phyloP scores from a whole-genome alignment of 2,797 vertebrate species.

The Hemibagrus guttatus region DNA sequence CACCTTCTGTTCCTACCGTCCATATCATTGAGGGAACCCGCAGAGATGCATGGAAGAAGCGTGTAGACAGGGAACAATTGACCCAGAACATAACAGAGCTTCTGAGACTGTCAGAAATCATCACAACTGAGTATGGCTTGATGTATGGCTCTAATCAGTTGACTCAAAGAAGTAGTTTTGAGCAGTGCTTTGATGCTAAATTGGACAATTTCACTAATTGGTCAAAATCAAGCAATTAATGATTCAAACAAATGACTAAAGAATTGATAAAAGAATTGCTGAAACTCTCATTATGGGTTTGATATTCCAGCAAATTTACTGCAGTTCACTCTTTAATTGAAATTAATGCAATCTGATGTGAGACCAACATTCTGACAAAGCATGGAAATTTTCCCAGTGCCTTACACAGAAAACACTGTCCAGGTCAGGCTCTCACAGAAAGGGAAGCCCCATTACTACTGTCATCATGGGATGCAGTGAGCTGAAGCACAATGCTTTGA shows the following conservation, averaged over 20 bases:
- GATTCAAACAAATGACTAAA: neutral
- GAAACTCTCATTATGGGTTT: neutral
- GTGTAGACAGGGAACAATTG: conserved; percentile 37
- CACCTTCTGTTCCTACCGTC: conserved; percentile 28
- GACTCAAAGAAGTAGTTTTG: neutral
- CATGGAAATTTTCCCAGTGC: conserved; percentile 34
- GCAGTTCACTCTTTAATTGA: conserved; percentile 22
- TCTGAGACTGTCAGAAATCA: conserved; percentile 37
- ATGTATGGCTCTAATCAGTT: conserved; percentile 23
- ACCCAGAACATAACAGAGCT: conserved; percentile 20
- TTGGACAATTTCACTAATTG: neutral
- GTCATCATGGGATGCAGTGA: conserved; percentile 21
- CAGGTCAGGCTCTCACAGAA: conserved; percentile 8
- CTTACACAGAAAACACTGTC: conserved; percentile 32
- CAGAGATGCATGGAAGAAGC: conserved; percentile 29
- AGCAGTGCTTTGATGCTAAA: neutral
- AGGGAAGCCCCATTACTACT: conserved; percentile 43
- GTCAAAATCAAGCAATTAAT: conserved; percentile 22
- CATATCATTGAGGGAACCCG: conserved; percentile 38
- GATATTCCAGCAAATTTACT: neutral
- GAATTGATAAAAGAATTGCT: neutral
- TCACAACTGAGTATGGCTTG: neutral
- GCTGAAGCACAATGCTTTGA: conserved; percentile 22
- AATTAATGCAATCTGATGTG: conserved; percentile 31
- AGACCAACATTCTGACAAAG: conserved; percentile 23